A percentile compares a stretch with the other conserved stretches of the same genome.
phyloP scores from a whole-genome alignment of 1,140 invertebrate genomes.

The Liolophura sinensis region DNA sequence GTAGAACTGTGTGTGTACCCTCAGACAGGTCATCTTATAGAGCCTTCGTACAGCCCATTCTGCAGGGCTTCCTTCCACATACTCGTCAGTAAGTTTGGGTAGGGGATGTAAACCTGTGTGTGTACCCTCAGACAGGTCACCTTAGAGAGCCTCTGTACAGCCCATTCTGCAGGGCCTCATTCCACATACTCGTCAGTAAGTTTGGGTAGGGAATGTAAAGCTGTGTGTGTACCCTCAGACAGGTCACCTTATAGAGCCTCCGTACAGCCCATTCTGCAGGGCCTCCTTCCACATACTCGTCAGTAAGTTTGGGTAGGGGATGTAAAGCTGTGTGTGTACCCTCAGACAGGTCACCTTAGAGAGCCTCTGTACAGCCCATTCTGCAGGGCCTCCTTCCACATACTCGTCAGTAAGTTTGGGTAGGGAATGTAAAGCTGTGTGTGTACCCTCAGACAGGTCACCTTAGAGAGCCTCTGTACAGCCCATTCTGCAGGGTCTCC shows the following conservation, averaged over 20 bases:
- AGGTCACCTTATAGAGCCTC: conserved; percentile 43
- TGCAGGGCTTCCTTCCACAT: background rate
- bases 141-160: no score
- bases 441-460: conserved; percentile 35
- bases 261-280: conserved; percentile 24
- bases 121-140: no score
- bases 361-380: conserved; percentile 35
- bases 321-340: conserved; percentile 23
- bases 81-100: background rate
- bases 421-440: background rate
- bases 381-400: conserved; percentile 2
- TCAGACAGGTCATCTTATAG: no score
- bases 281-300: conserved; percentile 7
- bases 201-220: conserved; percentile 14
- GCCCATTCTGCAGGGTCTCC: conserved; percentile 15
- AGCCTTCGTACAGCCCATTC: no score
- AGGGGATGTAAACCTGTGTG: no score
- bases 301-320: conserved; percentile 11
- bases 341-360: conserved; percentile 37
- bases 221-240: conserved; percentile 27
- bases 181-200: conserved; percentile 10
- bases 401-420: no score
- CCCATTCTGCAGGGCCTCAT: background rate
- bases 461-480: conserved; percentile 37
- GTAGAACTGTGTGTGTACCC: no score